Evolutionary conservation across 30 jellyfish, hydroid and myxozoan genomes (phyloP), one percentile per base, ranked within the genome.

Genomic region (Chrysaora quinquecirrha): DNA sequence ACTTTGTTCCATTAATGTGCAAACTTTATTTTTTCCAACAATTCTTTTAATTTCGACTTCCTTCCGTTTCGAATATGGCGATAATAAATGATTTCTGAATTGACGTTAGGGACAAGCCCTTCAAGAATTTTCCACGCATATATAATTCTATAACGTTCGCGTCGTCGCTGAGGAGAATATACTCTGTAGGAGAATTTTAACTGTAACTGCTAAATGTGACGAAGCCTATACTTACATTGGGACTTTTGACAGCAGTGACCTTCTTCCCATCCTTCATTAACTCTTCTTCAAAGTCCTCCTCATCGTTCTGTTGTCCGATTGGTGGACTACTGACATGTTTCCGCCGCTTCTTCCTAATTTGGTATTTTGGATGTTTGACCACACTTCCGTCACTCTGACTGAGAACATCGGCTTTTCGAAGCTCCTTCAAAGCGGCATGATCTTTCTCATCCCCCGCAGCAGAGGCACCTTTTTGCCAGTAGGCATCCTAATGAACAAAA

Each of bases 331-430:
- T 50, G 58, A 60, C 78, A 62, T 82, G 73, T 56, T 82, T 82
- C 73, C 92, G 81, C 34, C 92, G 43, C 71, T 70, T 69, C 72
- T 82, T 82, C 78, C 85, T 68, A 19, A 70, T 68, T 54, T 82
- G 92, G 78, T 82, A 60, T 23, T 82, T 50, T 22, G 92, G 92
- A 1, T 82, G 73, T 46, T 50, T 60, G 50, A 70, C 49, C 21
- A 82, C 73, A 65, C 92, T 82, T 30, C 71, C 92, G 56, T 82
- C 92, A 38, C 92, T 82, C 0, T 82, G 92, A 62, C 92, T 82
- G 50, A 49, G 76, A 0, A 43, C 80, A 47, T 82, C 92, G 11
- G 78, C 50, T 34, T 35, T 49, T 31, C 65, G 64, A 3, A 82
- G 61, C 64, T 82, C 92, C 69, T 82, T 82, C 73, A 82, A 46